Evolutionary conservation across 2,888 invertebrate genomes (phyloP), one percentile per base, ranked within the genome.

Genomic region (Lepas anatifera): DNA sequence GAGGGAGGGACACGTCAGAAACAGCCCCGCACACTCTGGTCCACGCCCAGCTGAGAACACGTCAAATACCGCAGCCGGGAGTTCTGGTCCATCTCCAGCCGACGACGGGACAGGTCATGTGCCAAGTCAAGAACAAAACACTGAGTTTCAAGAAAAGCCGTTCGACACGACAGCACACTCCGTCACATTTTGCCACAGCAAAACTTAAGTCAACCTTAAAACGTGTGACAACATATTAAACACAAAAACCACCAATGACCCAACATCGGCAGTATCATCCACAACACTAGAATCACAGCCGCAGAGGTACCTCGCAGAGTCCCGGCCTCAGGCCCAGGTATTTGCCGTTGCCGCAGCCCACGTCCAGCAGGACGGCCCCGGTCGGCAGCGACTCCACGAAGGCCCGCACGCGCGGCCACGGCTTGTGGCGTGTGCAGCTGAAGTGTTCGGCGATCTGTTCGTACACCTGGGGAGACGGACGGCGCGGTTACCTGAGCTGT

Each of bases 311-410:
- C 82, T 87, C 85, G 75, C 84, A 81, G 68, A 87, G 82, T 73
- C 84, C 81, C 46, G 78, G 76, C 73, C 86, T 85, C 3, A 81
- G 77, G 69, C 86, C 84, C 70, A 99, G 84, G 80, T 99, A 98
- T 84, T 99, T 99, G 52, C 98, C 99, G 83, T 99, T 99, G 16
- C 99, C 99, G 80, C 97, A 96, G 10, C 99, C 99, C 48, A 97
- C 86, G 81, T 99, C 99, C 7, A 95, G 78, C 22, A 98, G 78
- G 16, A 95, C 78, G 1, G 89, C 86, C 0, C 90, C 91, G 0
- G 79, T 71, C 0, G 85, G 79, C 73, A 93, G 85, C 8, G 81
- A 82, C 25, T 84, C 79, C 39, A 95, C 81, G 81, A 98, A 99
- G 74, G 88, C 82, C 0, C 86, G 82, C 1, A 99, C 95, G 74